Evolutionary conservation across 2,797 vertebrate genomes (phyloP), one percentile per base, ranked within the genome.

Genomic region (Phrynocephalus forsythii): DNA sequence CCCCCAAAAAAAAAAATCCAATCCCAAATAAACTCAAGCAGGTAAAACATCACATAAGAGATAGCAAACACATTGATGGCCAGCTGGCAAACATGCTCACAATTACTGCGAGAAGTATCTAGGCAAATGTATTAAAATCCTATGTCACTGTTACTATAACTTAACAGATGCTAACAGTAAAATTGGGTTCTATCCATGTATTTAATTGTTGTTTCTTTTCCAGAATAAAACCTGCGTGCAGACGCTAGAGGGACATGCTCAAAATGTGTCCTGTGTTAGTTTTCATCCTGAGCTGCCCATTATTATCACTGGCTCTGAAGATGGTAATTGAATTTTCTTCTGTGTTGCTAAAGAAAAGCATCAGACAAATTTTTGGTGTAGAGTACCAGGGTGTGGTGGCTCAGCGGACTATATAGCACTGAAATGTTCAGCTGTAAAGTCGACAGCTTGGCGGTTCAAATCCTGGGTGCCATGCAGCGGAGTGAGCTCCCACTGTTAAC

Each of bases 181-280:
- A 33, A 10, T 66, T 79, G 13, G 73, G 10, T 67, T 85, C 81
- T 72, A 48, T 33, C 33, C 67, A 28, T 52, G 4, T n/a, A 4
- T 92, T 26, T 82, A 22, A 26, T 78, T 90, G 2, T 0, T 0
- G 2, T 26, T 86, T 0, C 33, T 60, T 6, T 91, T 95, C 0
- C 89, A 99, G 99, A 99, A 99, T 93, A 99, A 99, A 94, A 99
- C 99, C 0, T 99, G 99, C 89, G 99, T 99, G 3, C 99, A 99
- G 90, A 99, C 98, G 0, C 95, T 99, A 89, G 99, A 99, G 93
- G 99, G 99, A 20, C 99, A 99, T 0, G 99, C 98, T 87, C 99
- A 99, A 89, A 99, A 99, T 1, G 99, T 99, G 88, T 99, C 99
- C 0, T 99, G 99, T 88, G 99, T 99, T 90, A 99, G 98, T 96